Base-by-base conservation (phyloP, 2,888 invertebrate genomes). In the Galeruca laticollis region DNA sequence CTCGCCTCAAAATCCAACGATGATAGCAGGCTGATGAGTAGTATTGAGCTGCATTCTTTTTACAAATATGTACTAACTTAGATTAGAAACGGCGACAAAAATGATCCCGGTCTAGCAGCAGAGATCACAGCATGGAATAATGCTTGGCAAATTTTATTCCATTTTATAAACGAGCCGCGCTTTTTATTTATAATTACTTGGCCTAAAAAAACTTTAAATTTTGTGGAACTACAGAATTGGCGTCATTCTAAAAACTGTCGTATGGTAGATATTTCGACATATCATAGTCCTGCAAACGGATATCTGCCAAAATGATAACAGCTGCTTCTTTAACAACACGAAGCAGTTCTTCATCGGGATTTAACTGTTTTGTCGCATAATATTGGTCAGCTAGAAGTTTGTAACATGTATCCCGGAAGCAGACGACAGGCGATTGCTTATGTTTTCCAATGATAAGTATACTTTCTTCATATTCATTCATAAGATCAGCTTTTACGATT, bases 91-190 rank as follows among this genome's bases (percentile, higher is more conserved):
- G 72, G 15, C 37, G 71, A 74, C 67, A 74, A 71, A 72, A 74
- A 72, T 35, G 72, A 70, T 65, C 69, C 21, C 11, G 73, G 70
- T 64, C 73, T 68, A 15, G 49, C 72, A n/a, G 76, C 74, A 61
- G 71, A 71, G 51, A 73, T 77, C 10, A 77, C 68, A 52, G 72
- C 70, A 76, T 76, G 76, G 20, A 72, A 69, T 33, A 76, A 56
- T 40, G 74, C 65, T 66, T 63, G 69, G 62, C 69, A 70, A 65
- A 59, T 73, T 31, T 43, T 68, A 59, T 69, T 65, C 69, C 72
- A 75, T 66, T 68, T 69, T 8, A 52, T 62, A 1, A 68, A 35
- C 26, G 52, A 65, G 9, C 57, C 70, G 11, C 72, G 68, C 54
- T 72, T 75, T 37, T 60, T 66, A 4, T 33, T 33, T 33, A 33